Conservation (phyloP, 2,888 invertebrate genomes). For the Steromphala cineraria region DNA sequence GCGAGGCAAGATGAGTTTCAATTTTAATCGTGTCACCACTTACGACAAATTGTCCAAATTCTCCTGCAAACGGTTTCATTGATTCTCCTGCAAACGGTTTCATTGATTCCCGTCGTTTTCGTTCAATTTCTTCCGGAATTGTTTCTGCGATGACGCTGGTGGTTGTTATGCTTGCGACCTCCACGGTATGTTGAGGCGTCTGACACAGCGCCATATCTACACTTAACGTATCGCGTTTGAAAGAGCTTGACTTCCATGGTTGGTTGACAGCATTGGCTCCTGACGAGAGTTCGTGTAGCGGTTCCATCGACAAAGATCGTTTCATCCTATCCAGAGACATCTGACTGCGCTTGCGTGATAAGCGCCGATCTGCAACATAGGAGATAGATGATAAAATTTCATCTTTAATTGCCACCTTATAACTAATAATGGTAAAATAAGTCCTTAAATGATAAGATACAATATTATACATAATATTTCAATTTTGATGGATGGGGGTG, state of each 20-base stretch:
- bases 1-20: background rate
- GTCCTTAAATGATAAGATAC: no score
- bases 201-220: conserved; percentile 17
- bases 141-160: conserved; percentile 54
- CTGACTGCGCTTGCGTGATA: conserved; percentile 54
- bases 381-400: background rate
- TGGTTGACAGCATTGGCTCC: background rate
- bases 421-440: no score
- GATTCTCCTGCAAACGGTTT: conserved; percentile 37
- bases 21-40: background rate
- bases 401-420: no score
- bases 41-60: background rate
- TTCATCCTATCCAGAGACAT: conserved; percentile 58
- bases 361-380: conserved; percentile 55
- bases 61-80: conserved; percentile 22
- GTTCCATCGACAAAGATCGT: conserved; percentile 59
- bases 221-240: conserved; percentile 31
- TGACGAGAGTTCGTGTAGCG: conserved; percentile 30
- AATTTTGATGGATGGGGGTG: no score
- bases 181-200: conserved; percentile 22
- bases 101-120: conserved; percentile 43
- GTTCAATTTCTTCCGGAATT: conserved; percentile 55
- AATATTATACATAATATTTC: no score
- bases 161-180: conserved; percentile 36
- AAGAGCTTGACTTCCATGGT: conserved; percentile 1